A percentile compares a stretch with the other conserved stretches of the same genome.
Conservation (phyloP, 2,113 vertebrate genomes). For the Colius striatus region DNA sequence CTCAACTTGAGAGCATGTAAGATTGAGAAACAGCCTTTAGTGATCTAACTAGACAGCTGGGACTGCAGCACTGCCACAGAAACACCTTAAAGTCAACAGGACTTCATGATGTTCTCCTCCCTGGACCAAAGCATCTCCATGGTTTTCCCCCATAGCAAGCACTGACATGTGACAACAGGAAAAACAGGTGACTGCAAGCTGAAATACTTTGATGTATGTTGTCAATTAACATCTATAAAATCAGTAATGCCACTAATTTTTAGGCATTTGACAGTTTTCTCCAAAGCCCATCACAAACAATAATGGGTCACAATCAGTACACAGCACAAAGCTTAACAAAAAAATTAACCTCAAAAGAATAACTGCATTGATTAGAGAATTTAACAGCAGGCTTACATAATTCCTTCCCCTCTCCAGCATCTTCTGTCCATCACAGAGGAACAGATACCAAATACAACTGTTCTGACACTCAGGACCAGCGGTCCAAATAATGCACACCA, state of each 20-base stretch:
- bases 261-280: not conserved
- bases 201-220: not conserved
- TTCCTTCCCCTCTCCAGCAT: not conserved
- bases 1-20: not conserved
- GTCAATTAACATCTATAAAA: not conserved
- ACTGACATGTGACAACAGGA: not conserved
- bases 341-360: not conserved
- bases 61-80: not conserved
- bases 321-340: not conserved
- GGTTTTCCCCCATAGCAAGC: not conserved
- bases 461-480: not conserved
- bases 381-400: not conserved
- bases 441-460: not conserved
- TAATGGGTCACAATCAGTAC: not conserved
- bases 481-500: not conserved
- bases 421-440: not conserved
- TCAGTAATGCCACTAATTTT: not conserved
- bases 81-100: not conserved
- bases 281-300: not conserved
- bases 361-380: not conserved
- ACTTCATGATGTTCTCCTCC: not conserved
- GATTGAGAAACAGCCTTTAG: not conserved
- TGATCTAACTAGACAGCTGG: not conserved
- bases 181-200: not conserved
- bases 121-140: not conserved